A percentile compares a stretch with the other conserved stretches of the same genome.
These are phyloP conservation scores for Thermophis baileyi DNA, from an alignment of 2,113 vertebrate genomes.

Conservation along the genomic window DNA sequence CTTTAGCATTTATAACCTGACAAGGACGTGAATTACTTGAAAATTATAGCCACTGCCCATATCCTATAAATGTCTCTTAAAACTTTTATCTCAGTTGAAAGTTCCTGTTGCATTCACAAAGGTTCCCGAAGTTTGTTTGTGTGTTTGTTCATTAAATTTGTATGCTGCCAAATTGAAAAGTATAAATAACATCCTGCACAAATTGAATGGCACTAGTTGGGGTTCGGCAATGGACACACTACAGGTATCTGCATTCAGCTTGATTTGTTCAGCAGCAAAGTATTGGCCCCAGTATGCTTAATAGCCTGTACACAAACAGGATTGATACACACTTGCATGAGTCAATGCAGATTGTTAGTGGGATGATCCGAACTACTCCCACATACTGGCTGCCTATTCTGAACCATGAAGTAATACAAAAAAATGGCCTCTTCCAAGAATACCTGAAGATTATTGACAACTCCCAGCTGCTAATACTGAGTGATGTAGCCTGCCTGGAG, in stretches of 20 bases:
- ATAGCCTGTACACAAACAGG: neutral
- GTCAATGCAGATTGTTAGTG: neutral
- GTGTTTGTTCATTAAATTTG: neutral
- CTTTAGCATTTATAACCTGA: neutral
- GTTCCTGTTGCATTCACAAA: neutral
- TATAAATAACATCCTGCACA: neutral
- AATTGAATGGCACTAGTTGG: neutral
- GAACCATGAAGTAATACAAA: neutral
- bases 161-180: neutral
- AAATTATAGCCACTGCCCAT: neutral
- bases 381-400: neutral
- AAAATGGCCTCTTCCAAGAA: neutral
- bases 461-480: neutral
- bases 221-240: neutral
- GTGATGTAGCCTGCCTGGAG: neutral
- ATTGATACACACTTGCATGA: neutral
- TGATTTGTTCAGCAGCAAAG: neutral
- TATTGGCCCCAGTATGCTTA: neutral
- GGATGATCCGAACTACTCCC: neutral
- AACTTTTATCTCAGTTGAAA: neutral
- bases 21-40: neutral
- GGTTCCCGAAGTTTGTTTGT: neutral
- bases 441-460: neutral
- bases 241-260: neutral
- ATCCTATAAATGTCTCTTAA: neutral